Conservation (phyloP, 2,113 vertebrate genomes). For the Physeter macrocephalus region DNA sequence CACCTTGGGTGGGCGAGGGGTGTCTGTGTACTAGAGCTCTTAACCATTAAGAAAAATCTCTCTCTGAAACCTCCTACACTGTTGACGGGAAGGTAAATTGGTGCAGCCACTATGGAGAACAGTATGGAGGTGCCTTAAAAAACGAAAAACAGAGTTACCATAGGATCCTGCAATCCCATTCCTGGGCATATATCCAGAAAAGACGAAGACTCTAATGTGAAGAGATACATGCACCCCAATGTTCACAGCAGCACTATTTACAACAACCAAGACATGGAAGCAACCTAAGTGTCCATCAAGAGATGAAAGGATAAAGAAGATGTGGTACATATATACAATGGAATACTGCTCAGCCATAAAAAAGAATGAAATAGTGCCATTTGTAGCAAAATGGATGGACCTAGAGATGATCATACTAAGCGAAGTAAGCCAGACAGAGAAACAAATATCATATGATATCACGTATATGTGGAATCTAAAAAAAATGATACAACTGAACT, state of each 20-base stretch:
- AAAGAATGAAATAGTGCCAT: not conserved
- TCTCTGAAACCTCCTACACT: not conserved
- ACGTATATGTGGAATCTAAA: not conserved
- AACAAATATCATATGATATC: not conserved
- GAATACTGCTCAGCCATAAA: not conserved
- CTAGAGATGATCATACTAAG: not conserved
- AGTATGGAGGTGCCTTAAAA: not conserved
- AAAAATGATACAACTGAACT: not conserved
- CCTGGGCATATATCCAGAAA: not conserved
- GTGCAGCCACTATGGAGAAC: not conserved
- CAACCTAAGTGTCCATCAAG: not conserved
- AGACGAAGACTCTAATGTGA: not conserved
- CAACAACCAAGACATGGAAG: not conserved
- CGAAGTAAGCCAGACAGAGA: not conserved
- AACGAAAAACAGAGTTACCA: not conserved
- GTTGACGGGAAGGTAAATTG: not conserved
- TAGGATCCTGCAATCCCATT: not conserved
- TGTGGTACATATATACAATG: not conserved
- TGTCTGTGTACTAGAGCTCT: not conserved
- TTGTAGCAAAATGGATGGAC: not conserved
- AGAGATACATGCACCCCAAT: not conserved
- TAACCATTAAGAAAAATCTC: not conserved
- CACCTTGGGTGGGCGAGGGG: not conserved
- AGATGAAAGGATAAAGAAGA: not conserved
- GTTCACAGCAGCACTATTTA: not conserved